Percentiles rank a stretch among this genome's conserved stretches.
Conservation (phyloP, 2,797 vertebrate species). For the Heteromormyrus szaboi region DNA sequence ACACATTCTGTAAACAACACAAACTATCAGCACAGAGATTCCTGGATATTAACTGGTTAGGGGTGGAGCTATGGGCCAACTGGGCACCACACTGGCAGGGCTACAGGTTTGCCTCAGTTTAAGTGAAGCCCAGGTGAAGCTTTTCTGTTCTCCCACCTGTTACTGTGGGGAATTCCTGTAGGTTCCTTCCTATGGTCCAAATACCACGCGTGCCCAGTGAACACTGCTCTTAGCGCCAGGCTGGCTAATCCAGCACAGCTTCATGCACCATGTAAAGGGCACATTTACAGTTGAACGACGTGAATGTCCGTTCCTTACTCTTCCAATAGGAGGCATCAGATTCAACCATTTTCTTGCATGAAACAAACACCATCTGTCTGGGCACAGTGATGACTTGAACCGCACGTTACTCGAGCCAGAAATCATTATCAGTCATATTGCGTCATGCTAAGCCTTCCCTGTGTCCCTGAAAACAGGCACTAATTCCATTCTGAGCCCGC, state of each 20-base stretch:
- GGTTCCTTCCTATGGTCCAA: background rate
- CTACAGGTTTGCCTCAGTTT: background rate
- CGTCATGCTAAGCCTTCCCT: background rate
- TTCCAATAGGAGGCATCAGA: background rate
- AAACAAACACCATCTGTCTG: background rate
- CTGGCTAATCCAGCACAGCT: background rate
- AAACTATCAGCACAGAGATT: background rate
- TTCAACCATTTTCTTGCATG: background rate
- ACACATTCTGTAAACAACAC: background rate
- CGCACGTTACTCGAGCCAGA: background rate
- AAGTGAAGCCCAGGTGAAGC: background rate
- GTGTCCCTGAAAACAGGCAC: background rate
- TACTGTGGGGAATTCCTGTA: background rate
- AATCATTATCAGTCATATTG: background rate
- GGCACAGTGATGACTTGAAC: background rate
- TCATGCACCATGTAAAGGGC: background rate
- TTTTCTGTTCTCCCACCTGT: background rate
- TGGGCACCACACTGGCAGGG: background rate
- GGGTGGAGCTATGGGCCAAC: background rate
- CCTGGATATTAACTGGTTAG: background rate
- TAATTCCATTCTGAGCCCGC: background rate
- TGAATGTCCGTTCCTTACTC: background rate
- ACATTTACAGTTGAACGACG: background rate
- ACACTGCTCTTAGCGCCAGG: background rate
- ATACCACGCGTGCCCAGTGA: background rate